Evolutionary conservation across 1,140 invertebrate genomes (phyloP).

Genomic region (Hylaeus volcanicus): DNA sequence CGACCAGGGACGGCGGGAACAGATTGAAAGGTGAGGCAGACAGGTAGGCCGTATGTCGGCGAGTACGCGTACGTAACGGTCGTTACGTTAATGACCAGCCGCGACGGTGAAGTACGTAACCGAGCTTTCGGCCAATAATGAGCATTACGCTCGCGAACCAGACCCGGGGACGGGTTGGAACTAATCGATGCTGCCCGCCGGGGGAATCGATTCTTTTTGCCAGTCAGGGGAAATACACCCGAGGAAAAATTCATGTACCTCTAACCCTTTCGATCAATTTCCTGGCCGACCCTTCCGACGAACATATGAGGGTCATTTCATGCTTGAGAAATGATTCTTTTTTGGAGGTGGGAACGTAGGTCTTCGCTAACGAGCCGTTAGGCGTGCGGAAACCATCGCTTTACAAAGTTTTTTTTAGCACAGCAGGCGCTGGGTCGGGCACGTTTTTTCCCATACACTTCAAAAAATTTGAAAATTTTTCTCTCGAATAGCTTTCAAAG

Average conservation of each 20-base stretch:
- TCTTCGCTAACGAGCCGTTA: no score
- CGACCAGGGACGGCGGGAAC: slow-evolving; percentile 38
- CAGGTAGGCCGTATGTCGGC: slow-evolving; percentile 37
- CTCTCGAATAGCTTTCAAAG: no score
- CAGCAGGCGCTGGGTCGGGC: no score
- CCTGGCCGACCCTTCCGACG: not conserved
- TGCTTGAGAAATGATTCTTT: not conserved
- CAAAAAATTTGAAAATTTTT: no score
- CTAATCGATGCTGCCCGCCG: slow-evolving; percentile 21
- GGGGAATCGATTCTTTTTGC: slow-evolving; percentile 9
- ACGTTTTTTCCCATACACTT: no score
- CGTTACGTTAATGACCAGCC: slow-evolving; percentile 59
- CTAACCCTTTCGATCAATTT: slow-evolving; percentile 20
- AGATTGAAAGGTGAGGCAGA: slow-evolving; percentile 55
- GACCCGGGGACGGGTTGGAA: not conserved
- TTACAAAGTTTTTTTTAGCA: no score
- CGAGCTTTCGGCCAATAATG: slow-evolving; percentile 47
- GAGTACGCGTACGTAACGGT: slow-evolving; percentile 49
- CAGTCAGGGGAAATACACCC: no score
- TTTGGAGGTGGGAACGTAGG: no score
- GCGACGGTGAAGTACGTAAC: slow-evolving; percentile 35
- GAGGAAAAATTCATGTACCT: slow-evolving; percentile 13
- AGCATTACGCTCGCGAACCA: slow-evolving; percentile 24
- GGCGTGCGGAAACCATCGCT: no score
- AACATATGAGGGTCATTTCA: not conserved